phyloP scores from a whole-genome alignment of 2,888 invertebrate genomes.

The Masnerella sp. region DNA sequence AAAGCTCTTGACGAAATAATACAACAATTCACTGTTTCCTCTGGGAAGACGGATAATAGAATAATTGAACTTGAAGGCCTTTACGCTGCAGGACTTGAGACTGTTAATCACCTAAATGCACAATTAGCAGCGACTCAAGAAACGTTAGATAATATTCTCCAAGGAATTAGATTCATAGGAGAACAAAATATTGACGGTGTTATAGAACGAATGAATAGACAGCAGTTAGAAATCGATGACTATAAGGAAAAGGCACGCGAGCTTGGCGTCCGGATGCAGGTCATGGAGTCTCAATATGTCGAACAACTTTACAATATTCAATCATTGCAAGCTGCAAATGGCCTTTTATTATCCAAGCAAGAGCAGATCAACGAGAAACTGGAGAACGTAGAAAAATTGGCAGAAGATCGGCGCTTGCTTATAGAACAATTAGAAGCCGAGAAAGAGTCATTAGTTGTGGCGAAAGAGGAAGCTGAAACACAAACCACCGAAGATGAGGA shows the following conservation, averaged over 20 bases:
- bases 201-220: conserved; percentile 60
- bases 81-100: conserved; percentile 44
- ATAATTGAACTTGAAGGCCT: conserved; percentile 68
- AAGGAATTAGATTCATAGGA: conserved; percentile 46
- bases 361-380: conserved; percentile 76
- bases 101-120: conserved; percentile 53
- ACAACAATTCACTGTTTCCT: conserved; percentile 62
- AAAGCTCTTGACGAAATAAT: conserved; percentile 68
- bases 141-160: conserved; percentile 50
- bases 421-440: conserved; percentile 66
- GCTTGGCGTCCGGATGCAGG: conserved; percentile 73
- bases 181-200: conserved; percentile 55
- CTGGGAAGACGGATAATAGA: conserved; percentile 67
- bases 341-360: conserved; percentile 71
- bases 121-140: conserved; percentile 61
- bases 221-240: conserved; percentile 69
- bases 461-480: conserved; percentile 45
- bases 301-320: conserved; percentile 71
- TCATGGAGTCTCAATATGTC: conserved; percentile 73
- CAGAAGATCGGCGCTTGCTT: conserved; percentile 67
- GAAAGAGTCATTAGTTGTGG: not conserved
- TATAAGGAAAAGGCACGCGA: conserved; percentile 74
- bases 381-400: conserved; percentile 72
- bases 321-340: conserved; percentile 70
- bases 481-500: conserved; percentile 45